A percentile compares a stretch with the other conserved stretches of the same genome.
Conservation (phyloP, 2,888 invertebrate species). For the Miltochrista miniata region DNA sequence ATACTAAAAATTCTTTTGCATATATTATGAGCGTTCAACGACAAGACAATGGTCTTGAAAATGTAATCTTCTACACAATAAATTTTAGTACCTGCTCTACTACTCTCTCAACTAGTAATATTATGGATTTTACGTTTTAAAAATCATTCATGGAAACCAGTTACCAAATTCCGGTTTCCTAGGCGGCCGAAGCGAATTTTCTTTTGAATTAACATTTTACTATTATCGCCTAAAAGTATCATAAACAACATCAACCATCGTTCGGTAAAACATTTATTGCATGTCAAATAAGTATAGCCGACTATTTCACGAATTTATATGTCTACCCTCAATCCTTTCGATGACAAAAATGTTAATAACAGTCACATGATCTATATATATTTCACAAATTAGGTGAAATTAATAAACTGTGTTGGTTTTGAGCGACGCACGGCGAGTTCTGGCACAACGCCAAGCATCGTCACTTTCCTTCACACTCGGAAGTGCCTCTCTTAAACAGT, state of each 20-base stretch:
- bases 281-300: constrained; percentile 37
- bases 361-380: constrained; percentile 56
- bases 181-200: no score
- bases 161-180: no score
- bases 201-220: neutral
- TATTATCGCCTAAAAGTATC: constrained; percentile 13
- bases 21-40: no score
- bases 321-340: constrained; percentile 63
- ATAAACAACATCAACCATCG: constrained; percentile 24
- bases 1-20: no score
- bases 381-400: constrained; percentile 69
- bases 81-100: no score
- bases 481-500: constrained; percentile 55
- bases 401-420: constrained; percentile 69
- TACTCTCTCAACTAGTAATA: neutral
- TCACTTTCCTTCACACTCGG: constrained; percentile 65
- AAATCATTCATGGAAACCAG: neutral
- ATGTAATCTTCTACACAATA: no score
- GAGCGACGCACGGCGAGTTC: constrained; percentile 50
- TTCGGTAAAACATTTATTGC: constrained; percentile 29
- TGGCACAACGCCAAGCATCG: constrained; percentile 66
- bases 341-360: constrained; percentile 76
- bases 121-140: neutral
- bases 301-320: constrained; percentile 52
- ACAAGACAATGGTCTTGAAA: no score